These are phyloP conservation scores for Coelopa frigida DNA, from an alignment of 1,140 invertebrate genomes.

Conservation along the genomic window DNA sequence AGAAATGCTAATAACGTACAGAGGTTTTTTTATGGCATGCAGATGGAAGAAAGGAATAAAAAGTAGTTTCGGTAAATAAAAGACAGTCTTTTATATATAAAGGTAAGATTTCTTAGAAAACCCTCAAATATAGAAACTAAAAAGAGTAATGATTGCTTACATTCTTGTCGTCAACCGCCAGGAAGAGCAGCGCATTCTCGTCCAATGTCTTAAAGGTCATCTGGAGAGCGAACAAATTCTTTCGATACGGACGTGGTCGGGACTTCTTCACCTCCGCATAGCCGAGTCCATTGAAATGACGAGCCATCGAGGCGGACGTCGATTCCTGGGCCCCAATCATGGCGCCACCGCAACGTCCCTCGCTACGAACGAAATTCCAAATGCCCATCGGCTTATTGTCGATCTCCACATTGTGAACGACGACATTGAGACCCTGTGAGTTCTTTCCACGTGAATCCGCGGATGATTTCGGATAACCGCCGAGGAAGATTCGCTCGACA, in stretches of 20 bases:
- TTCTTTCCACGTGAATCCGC: conserved; percentile 45
- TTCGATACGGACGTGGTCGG: conserved; percentile 57
- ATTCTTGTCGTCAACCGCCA: conserved; percentile 65
- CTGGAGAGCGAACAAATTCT: conserved; percentile 66
- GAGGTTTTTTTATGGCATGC: no score
- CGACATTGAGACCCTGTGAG: conserved; percentile 58
- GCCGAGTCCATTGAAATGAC: conserved; percentile 67
- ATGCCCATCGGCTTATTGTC: conserved; percentile 75
- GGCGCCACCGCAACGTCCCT: conserved; percentile 54
- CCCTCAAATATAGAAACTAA: not conserved
- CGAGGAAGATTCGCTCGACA: conserved; percentile 52
- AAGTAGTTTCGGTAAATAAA: no score
- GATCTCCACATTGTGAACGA: conserved; percentile 67
- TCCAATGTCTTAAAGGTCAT: conserved; percentile 81
- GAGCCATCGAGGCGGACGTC: conserved; percentile 24
- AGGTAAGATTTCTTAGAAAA: no score
- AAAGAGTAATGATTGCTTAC: conserved; percentile 47
- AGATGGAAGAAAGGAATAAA: no score
- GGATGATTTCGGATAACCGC: conserved; percentile 46
- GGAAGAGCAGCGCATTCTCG: conserved; percentile 79
- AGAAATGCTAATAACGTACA: no score
- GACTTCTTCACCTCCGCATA: conserved; percentile 63
- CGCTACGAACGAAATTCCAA: conserved; percentile 73
- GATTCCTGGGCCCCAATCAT: conserved; percentile 38
- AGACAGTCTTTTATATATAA: conserved; percentile 13